Base-by-base conservation (phyloP, 2,797 vertebrate species). In the Danionella dracula region DNA sequence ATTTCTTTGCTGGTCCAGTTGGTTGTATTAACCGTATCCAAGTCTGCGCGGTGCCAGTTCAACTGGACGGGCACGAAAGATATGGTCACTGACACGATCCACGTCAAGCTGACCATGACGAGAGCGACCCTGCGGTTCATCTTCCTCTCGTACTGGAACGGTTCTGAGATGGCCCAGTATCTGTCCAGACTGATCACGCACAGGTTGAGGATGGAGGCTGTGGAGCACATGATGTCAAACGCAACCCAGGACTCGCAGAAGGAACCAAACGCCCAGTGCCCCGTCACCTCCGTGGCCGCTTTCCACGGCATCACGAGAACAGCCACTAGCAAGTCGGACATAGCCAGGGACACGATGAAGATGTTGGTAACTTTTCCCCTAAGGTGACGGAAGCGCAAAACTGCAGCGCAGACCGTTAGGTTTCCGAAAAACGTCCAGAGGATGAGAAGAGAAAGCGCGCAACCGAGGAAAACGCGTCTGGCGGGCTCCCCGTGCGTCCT, bases 381-480 rank as follows among this genome's bases (percentile, higher is more conserved):
- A 78, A 96, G 75, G 74, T 91, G 90, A 16, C 91, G 85, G 72
- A 87, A 94, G 51, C 86, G 85, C 27, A 85, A 82, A 63, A 95
- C 86, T n/a, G 92, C 93, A 0, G 80, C 87, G 56, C 93, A 95
- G 65, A 96, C 94, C 45, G 91, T 84, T 51, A 89, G 77, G 76
- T 96, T 95, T 4, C 94, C 94, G 0, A 94, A 80, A 29, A 96
- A 81, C 2, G 94, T 95, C 91, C 92, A 94, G 21, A 92, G 59
- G 61, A 96, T 91, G 5, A 96, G 89, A 15, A 93, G 80, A 1
- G 84, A 83, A 72, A 95, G 84, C 21, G 92, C 74, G 73, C 87
- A 78, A 9, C 88, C 93, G 0, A 88, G 90, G 0, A 84, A 8
- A 5, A 73, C 77, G 10, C 82, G 78, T 70, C 76, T 68, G 19